phyloP scores from a whole-genome alignment of 2,113 vertebrate genomes.

The Cervus canadensis region DNA sequence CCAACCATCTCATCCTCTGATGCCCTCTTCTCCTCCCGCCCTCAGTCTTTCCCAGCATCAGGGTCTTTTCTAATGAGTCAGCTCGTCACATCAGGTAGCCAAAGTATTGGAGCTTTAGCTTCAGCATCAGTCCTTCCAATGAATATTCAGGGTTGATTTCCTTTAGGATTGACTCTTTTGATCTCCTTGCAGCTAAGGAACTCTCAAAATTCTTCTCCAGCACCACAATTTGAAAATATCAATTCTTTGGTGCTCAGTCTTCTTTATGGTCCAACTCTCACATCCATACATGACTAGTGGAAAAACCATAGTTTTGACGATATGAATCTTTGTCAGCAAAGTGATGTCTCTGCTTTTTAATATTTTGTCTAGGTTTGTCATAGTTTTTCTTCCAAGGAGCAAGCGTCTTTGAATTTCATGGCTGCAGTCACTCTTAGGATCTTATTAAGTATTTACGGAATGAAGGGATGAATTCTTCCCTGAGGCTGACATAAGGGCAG shows the following conservation, averaged over 20 bases:
- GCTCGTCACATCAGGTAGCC: background rate
- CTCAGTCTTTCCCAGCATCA: background rate
- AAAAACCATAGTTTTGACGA: background rate
- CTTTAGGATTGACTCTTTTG: background rate
- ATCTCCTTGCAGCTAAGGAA: background rate
- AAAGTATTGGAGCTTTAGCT: background rate
- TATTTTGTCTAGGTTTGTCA: background rate
- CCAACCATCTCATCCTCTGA: background rate
- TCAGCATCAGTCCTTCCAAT: background rate
- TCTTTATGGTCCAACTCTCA: background rate
- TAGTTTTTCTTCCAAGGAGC: background rate
- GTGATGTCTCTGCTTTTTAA: background rate
- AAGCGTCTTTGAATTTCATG: background rate
- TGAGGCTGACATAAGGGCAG: background rate
- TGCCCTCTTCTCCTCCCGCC: background rate
- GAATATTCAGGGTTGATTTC: background rate
- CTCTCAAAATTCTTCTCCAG: background rate
- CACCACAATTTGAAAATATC: background rate
- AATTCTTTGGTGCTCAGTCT: background rate
- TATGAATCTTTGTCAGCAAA: background rate
- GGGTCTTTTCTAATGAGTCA: background rate
- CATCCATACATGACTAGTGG: background rate
- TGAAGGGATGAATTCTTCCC: background rate
- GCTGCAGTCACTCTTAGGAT: background rate
- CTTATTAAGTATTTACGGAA: background rate